phyloP scores from a whole-genome alignment of 2,888 invertebrate genomes.

The Acrobasis consociella region DNA sequence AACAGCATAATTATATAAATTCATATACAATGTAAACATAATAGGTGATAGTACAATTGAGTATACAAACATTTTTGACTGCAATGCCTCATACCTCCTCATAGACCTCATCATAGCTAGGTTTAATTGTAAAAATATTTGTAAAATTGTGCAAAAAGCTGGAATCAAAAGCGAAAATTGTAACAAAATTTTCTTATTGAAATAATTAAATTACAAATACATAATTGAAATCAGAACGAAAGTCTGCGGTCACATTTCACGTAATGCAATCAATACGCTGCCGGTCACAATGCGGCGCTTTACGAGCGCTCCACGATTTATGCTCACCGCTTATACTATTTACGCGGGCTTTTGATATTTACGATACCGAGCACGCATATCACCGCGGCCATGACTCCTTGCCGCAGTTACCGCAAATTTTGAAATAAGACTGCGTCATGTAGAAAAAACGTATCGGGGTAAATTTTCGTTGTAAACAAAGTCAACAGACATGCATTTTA shows the following conservation, averaged over 20 bases:
- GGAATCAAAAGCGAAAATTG: no score
- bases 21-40: no score
- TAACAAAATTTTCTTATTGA: neutral
- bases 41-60: no score
- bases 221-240: slow-evolving; percentile 48
- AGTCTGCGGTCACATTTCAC: slow-evolving; percentile 52
- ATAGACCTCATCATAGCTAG: no score
- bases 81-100: no score
- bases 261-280: slow-evolving; percentile 67
- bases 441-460: neutral
- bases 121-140: no score
- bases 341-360: slow-evolving; percentile 63
- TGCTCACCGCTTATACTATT: slow-evolving; percentile 55
- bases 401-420: slow-evolving; percentile 14
- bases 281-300: slow-evolving; percentile 62
- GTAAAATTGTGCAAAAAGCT: no score
- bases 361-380: slow-evolving; percentile 65
- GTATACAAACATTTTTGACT: no score
- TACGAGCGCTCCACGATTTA: slow-evolving; percentile 64
- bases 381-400: slow-evolving; percentile 25
- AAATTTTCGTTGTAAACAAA: no score
- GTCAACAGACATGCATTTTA: no score
- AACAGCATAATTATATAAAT: no score
- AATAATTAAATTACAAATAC: slow-evolving; percentile 41
- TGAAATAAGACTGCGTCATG: neutral